phyloP scores from a whole-genome alignment of 1,140 invertebrate species.

The Drosophila bocki region DNA sequence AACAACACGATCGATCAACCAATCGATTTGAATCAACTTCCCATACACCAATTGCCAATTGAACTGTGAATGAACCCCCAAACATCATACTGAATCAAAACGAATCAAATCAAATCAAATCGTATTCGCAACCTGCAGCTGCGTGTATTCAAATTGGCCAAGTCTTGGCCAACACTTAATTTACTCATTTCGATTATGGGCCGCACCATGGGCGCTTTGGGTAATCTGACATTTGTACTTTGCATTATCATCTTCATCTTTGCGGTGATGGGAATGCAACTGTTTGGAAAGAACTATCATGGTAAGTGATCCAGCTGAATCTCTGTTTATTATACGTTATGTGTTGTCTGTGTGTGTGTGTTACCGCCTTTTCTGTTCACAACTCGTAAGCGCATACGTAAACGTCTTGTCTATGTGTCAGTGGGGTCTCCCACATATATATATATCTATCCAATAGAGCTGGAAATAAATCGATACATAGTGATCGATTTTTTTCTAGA shows the following conservation, averaged over 20 bases:
- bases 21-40: constrained; percentile 19
- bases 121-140: constrained; percentile 88
- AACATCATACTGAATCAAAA: constrained; percentile 20
- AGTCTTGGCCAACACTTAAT: constrained; percentile 99
- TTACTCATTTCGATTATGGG: constrained; percentile 99
- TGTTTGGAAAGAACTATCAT: constrained; percentile 96
- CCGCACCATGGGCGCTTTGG: constrained; percentile 97
- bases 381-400: constrained; percentile 3
- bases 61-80: constrained; percentile 38
- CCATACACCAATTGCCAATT: constrained; percentile 36
- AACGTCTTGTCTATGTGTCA: constrained; percentile 6
- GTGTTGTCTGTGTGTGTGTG: constrained; percentile 32
- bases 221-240: constrained; percentile 97
- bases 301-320: constrained; percentile 87
- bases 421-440: neutral
- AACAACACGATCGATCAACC: constrained; percentile 26
- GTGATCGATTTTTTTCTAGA: too few relatives aligned
- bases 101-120: constrained; percentile 26
- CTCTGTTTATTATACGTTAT: constrained; percentile 22
- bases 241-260: constrained; percentile 99
- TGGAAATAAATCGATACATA: too few relatives aligned
- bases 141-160: constrained; percentile 98
- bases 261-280: constrained; percentile 98
- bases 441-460: neutral
- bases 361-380: constrained; percentile 21